These are phyloP conservation scores for Pteropus rufus DNA, from an alignment of 2,797 vertebrate species.

Conservation along the genomic window DNA sequence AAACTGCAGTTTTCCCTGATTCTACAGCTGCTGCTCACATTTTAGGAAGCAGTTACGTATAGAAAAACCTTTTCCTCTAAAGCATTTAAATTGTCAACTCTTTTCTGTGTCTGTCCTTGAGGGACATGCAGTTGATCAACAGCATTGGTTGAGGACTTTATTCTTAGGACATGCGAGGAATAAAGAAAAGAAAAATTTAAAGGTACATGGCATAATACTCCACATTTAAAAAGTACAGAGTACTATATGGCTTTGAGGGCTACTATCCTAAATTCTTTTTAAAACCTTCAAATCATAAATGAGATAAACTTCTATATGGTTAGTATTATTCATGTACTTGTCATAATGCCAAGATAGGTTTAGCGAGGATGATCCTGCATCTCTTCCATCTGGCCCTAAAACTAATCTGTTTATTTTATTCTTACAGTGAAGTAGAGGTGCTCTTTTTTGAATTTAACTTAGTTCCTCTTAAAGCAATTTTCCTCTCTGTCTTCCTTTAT, in stretches of 20 bases:
- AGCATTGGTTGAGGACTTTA: not conserved
- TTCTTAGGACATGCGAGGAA: not conserved
- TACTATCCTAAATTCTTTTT: not conserved
- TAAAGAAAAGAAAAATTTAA: not conserved
- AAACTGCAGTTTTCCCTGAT: not conserved
- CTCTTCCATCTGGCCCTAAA: not conserved
- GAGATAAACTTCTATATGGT: not conserved
- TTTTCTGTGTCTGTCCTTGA: constrained; percentile 22
- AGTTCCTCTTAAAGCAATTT: not conserved
- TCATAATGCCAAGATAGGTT: not conserved
- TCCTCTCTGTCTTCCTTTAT: not conserved
- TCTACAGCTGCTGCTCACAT: constrained; percentile 48
- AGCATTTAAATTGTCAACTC: not conserved
- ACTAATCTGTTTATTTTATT: not conserved
- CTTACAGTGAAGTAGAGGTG: not conserved
- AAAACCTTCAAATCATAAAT: not conserved
- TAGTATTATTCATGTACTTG: not conserved
- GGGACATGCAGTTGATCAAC: not conserved
- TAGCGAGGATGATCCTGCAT: not conserved
- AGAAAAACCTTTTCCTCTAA: not conserved
- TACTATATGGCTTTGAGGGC: not conserved
- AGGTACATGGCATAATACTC: not conserved
- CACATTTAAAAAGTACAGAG: not conserved
- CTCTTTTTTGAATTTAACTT: not conserved
- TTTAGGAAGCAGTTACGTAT: not conserved